Evolutionary conservation across 2,888 invertebrate species (phyloP), one percentile per base, ranked within the genome.

Genomic region (Netelia virgata): DNA sequence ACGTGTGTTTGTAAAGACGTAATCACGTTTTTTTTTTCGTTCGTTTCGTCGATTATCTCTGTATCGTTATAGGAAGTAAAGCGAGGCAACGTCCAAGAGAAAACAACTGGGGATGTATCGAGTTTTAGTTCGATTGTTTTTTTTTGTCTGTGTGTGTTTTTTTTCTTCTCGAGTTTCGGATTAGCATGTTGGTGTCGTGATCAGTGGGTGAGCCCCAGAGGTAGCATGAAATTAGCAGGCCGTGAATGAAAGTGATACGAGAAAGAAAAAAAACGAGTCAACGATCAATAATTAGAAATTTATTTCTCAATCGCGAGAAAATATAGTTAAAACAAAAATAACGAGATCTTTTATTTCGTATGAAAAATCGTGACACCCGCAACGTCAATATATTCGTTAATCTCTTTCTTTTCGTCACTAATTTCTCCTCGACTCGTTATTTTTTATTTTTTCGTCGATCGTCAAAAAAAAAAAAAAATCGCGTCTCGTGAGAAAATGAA

Each of bases 141-240:
- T 79, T 57, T 57, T 14, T 72, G 28, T 36, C 5, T 36, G 36
- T 36, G 36, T 36, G 36, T 36, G 36, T 36, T 59, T 47, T 64
- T 68, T 68, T 23, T 23, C 8, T 28, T 63, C 5, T 59, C 41
- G 61, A 61, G 2, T n/a, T 50, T 57, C 11, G 47, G 59, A 23
- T 74, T 55, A 43, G 61, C 16, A 72, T 63, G 70, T 83, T 70
- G 70, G 18, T 73, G 61, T 77, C 28, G 61, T 50, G 55, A 75
- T 75, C 50, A 55, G 36, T 5, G 43, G 47, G 70, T 41, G 63
- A 63, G 64, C 5, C 36, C 5, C 36, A 16, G 59, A 11, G 68
- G 23, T 28, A 23, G 70, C 66, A n/a, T 59, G 18, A 53, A 72
- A 72, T 68, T 80, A 66, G 75, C 80, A 50, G 75, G 59, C 83